Percentiles rank a stretch among this genome's conserved stretches.
phyloP scores from a whole-genome alignment of 2,113 vertebrate genomes.

The Phalacrocorax brasilianus region DNA sequence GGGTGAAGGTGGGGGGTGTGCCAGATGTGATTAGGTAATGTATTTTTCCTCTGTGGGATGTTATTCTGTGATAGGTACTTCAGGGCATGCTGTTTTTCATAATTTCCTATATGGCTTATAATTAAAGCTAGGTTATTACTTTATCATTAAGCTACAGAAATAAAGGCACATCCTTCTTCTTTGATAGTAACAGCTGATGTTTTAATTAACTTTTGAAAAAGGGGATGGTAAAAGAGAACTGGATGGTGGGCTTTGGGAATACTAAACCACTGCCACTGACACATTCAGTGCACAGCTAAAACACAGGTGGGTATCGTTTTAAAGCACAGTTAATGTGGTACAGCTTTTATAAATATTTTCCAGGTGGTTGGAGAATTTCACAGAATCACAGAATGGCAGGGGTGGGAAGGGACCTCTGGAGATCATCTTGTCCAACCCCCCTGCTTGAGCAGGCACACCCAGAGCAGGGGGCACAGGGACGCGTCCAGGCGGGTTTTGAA shows the following conservation, averaged over 20 bases:
- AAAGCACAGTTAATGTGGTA: background rate
- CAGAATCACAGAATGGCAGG: too few species aligned
- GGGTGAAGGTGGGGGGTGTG: background rate
- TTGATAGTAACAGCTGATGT: background rate
- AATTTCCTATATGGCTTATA: background rate
- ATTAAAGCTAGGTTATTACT: background rate
- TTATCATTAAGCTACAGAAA: background rate
- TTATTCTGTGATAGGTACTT: background rate
- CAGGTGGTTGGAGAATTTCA: background rate
- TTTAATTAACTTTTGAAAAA: background rate
- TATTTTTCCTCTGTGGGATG: background rate
- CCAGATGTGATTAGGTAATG: background rate
- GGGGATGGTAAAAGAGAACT: background rate
- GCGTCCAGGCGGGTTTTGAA: too few species aligned
- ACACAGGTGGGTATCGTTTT: fast-evolving
- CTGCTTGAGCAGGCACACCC: too few species aligned
- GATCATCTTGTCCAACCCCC: too few species aligned
- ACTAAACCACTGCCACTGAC: background rate
- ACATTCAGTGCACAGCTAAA: background rate
- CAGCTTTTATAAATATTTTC: background rate
- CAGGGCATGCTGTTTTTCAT: background rate
- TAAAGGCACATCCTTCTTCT: background rate
- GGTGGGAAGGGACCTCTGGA: too few species aligned
- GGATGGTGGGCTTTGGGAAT: background rate
- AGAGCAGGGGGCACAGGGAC: too few species aligned